Evolutionary conservation across 1,140 invertebrate species (phyloP), one percentile per base, ranked within the genome.

Genomic region (Colletes latitarsis): DNA sequence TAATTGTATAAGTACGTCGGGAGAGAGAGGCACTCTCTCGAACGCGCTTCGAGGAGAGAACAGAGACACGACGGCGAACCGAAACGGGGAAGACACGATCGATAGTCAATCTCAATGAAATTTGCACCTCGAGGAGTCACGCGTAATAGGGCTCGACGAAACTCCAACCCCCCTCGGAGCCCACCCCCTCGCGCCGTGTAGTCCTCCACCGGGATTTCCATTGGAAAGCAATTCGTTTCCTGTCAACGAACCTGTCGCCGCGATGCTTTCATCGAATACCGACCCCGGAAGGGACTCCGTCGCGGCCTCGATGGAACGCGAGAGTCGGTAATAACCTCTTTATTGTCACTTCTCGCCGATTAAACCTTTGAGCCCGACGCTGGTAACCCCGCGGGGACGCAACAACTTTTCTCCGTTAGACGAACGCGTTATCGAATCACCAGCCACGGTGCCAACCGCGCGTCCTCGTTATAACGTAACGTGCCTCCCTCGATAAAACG

Each of bases 21-120:
- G 39, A 49, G 58, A 73, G 52, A 53, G 57, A 10, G 14, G 52
- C 72, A 41, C 41, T 39, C 62, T 19, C 53, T 70, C 30, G 57
- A 41, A 58, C 43, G 39, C 9, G 19, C 52, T 2, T 30, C 4
- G 62, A 79, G 43, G 55, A 69, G 68, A 72, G 12, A 19, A 19
- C 17, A 60, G 52, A 73, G 41, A 39, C 8, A 63, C 14, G n/a
- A 12, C n/a, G 14, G 53, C n/a, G 41, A 8, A 64, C 30, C 17
- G 60, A 69, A 83, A 67, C 71, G 41, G 62, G 71, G 62, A 57
- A 72, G 72, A 66, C 62, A 39, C 71, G 76, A 87, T 88, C 86
- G 86, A 88, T 88, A 88, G 79, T 70, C 86, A 82, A 87, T 88
- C 82, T 84, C 78, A 84, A 88, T 87, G 82, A 87, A 88, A 88